phyloP scores from a whole-genome alignment of 2,797 vertebrate species.

The Sebastiscus tertius region DNA sequence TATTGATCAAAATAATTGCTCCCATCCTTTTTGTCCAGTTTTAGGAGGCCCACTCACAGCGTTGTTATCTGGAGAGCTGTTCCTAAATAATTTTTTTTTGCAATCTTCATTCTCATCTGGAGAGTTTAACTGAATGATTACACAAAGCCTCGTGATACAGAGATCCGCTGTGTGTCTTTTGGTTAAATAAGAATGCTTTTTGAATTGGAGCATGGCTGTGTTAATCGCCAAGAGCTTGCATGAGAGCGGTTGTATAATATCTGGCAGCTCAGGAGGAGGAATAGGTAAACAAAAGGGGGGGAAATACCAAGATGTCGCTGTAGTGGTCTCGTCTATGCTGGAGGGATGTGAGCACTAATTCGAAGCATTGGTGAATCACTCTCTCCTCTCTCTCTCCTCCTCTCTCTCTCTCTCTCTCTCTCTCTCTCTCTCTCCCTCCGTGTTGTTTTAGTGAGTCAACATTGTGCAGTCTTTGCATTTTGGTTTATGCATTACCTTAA shows the following conservation, averaged over 20 bases:
- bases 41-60: constrained; percentile 16
- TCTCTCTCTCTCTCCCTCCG: too few species aligned
- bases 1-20: constrained; percentile 70
- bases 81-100: constrained; percentile 14
- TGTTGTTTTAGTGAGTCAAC: constrained; percentile 1
- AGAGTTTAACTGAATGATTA: constrained; percentile 24
- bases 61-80: constrained; percentile 36
- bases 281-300: constrained; percentile 44
- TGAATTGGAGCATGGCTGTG: constrained; percentile 23
- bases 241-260: constrained; percentile 51
- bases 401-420: too few species aligned
- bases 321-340: constrained; percentile 13
- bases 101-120: constrained; percentile 41
- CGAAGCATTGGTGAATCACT: constrained; percentile 35
- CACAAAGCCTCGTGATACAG: constrained; percentile 15
- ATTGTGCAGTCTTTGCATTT: background rate
- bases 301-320: background rate
- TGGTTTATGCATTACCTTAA: background rate
- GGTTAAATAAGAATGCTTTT: constrained; percentile 21
- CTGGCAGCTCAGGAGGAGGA: constrained; percentile 50
- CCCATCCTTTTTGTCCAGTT: constrained; percentile 36
- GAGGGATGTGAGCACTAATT: constrained; percentile 2
- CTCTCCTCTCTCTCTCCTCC: too few species aligned
- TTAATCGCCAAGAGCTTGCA: constrained; percentile 41
- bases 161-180: background rate